phyloP scores from a whole-genome alignment of 1,140 invertebrate species.

The Formica exsecta region DNA sequence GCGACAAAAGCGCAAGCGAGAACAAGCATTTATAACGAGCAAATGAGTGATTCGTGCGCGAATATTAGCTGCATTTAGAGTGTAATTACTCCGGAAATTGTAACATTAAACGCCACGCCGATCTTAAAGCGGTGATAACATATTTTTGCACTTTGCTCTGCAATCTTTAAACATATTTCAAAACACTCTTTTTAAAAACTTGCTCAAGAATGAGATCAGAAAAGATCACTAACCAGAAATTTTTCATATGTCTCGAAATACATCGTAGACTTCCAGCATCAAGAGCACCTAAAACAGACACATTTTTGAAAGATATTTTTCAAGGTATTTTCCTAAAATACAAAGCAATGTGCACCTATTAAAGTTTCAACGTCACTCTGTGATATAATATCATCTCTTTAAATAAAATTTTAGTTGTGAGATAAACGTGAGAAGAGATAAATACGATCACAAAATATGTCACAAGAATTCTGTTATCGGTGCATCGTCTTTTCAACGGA shows the following conservation, averaged over 20 bases:
- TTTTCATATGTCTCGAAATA: conserved; percentile 33
- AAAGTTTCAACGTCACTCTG: not conserved
- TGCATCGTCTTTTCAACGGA: conserved; percentile 2
- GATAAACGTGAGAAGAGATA: not conserved
- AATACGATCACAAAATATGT: not conserved
- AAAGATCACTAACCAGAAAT: conserved; percentile 19
- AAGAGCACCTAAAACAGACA: conserved; percentile 22
- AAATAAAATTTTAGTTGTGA: not conserved
- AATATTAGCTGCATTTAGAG: conserved; percentile 7
- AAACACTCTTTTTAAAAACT: conserved; percentile 6
- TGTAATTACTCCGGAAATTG: conserved; percentile 33
- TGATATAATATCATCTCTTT: not conserved
- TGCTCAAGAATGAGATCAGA: conserved; percentile 25
- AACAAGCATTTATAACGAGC: conserved; percentile 27
- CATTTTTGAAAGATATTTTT: conserved; percentile 7
- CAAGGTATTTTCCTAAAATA: not conserved
- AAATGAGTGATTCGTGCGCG: conserved; percentile 22
- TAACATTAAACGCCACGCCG: conserved; percentile 18
- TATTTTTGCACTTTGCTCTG: not conserved
- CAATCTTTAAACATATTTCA: not conserved
- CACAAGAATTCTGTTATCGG: not conserved
- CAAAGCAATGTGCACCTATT: not conserved
- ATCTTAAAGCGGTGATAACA: conserved; percentile 13
- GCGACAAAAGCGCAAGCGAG: conserved; percentile 41
- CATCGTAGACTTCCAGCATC: conserved; percentile 36